Evolutionary conservation across 2,888 invertebrate species (phyloP).

Genomic region (Pseudococcus jackbeardsleyi): DNA sequence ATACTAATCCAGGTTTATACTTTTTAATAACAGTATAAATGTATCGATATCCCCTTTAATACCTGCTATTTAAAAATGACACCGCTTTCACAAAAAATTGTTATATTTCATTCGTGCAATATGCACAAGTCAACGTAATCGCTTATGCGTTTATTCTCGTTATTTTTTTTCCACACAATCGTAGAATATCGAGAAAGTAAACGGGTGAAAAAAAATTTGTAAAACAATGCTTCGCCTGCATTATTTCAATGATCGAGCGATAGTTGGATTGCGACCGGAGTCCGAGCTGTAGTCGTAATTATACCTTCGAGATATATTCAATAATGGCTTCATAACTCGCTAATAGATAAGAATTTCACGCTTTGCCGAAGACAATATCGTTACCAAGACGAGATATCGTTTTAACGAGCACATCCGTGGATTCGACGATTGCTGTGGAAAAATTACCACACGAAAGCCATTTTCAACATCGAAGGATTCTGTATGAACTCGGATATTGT

Average conservation of each 20-base stretch:
- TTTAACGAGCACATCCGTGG: not conserved
- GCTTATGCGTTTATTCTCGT: not conserved
- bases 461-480: no score
- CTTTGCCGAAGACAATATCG: conserved; percentile 41
- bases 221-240: not conserved
- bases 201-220: not conserved
- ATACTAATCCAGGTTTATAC: conserved; percentile 10
- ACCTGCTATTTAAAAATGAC: conserved; percentile 39
- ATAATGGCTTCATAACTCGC: not conserved
- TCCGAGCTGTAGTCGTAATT: not conserved
- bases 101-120: conserved; percentile 9
- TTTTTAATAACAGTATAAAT: conserved; percentile 38
- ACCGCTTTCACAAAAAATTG: conserved; percentile 46
- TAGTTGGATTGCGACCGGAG: not conserved
- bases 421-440: not conserved
- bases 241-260: not conserved
- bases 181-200: conserved; percentile 18
- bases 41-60: not conserved
- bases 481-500: no score
- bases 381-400: not conserved
- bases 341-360: conserved; percentile 40
- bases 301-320: not conserved
- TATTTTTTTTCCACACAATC: not conserved
- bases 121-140: not conserved
- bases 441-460: not conserved